Percentiles rank a stretch among this genome's conserved stretches.
phyloP scores from a whole-genome alignment of 2,113 vertebrate species.

The Chloroceryle aenea region DNA sequence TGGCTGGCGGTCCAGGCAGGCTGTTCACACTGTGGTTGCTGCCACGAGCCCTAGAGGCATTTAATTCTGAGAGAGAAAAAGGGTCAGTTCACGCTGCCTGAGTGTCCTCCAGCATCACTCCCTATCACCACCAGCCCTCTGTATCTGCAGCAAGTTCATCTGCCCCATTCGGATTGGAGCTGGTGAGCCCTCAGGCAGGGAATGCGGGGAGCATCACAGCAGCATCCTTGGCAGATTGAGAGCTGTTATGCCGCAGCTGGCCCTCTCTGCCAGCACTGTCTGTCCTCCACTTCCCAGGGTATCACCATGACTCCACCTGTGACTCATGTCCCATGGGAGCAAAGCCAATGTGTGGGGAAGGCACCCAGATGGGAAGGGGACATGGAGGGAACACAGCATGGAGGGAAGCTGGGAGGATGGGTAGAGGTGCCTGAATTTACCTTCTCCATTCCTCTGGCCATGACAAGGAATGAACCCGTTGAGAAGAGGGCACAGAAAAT shows the following conservation, averaged over 20 bases:
- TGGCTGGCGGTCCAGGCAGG: conserved; percentile 80
- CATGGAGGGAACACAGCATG: fast-evolving
- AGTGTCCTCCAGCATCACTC: background rate
- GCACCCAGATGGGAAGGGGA: background rate
- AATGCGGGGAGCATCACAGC: background rate
- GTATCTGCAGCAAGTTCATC: background rate
- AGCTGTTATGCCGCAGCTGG: background rate
- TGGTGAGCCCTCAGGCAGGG: background rate
- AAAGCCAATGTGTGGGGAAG: background rate
- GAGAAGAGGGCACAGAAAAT: background rate
- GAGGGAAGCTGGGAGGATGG: background rate
- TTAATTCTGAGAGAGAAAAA: conserved; percentile 60
- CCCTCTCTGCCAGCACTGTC: background rate
- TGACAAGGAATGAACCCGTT: fast-evolving
- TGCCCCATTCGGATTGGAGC: fast-evolving
- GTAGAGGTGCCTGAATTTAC: background rate
- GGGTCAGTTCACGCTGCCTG: background rate
- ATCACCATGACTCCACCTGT: background rate
- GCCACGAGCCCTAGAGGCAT: conserved; percentile 69
- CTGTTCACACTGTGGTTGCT: conserved; percentile 86
- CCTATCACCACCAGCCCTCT: background rate
- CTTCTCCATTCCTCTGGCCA: background rate
- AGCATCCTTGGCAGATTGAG: background rate
- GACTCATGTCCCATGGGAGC: background rate
- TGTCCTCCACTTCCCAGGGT: background rate